Conservation (phyloP, 1,140 invertebrate species). For the Oscheius sp. region DNA sequence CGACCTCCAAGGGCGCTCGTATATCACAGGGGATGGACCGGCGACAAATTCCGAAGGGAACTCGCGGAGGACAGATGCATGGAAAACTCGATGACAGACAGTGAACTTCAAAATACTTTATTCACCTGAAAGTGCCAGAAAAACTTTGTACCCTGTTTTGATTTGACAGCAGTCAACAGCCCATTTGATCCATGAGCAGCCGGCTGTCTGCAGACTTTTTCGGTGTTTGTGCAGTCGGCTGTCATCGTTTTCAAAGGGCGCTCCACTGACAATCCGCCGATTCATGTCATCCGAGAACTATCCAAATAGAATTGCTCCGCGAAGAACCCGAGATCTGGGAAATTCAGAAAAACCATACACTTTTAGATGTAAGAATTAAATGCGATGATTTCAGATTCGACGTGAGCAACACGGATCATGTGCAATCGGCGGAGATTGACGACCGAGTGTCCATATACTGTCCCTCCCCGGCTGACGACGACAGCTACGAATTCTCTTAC, state of each 20-base stretch:
- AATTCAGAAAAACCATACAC: background rate
- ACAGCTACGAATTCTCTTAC: slow-evolving; percentile 26
- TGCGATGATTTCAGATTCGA: slow-evolving; percentile 32
- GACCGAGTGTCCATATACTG: slow-evolving; percentile 31
- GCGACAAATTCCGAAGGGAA: background rate
- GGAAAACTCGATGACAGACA: too few relatives aligned
- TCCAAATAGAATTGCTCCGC: background rate
- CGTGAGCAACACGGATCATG: slow-evolving; percentile 34
- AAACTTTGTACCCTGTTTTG: too few relatives aligned
- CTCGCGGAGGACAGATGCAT: slow-evolving; percentile 13
- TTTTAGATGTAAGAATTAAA: background rate
- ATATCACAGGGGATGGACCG: background rate
- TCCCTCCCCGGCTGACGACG: slow-evolving; percentile 5
- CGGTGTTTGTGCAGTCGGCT: background rate
- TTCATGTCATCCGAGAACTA: background rate
- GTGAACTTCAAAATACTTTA: too few relatives aligned
- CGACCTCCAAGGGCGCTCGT: background rate
- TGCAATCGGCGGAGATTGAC: slow-evolving; percentile 24
- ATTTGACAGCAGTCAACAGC: background rate
- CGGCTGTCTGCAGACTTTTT: background rate
- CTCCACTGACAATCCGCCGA: background rate
- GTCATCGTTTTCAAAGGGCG: background rate
- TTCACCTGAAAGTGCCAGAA: too few relatives aligned
- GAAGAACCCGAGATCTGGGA: background rate
- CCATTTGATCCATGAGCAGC: background rate